Evolutionary conservation across 2,113 vertebrate genomes (phyloP), one percentile per base, ranked within the genome.

Genomic region (Cebidichthys violaceus): DNA sequence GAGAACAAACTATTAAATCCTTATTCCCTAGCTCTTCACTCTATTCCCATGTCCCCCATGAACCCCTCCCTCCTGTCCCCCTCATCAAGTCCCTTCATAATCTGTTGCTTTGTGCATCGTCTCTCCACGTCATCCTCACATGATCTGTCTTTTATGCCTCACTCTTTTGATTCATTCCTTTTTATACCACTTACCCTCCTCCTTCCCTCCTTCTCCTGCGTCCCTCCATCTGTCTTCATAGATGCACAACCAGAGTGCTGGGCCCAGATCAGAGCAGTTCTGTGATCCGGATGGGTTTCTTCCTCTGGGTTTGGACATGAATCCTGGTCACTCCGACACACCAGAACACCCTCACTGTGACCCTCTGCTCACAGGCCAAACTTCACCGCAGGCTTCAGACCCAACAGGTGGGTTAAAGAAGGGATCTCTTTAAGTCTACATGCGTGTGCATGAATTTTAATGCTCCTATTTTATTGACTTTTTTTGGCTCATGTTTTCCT

Each of bases 351-450:
- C 81, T 86, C 47, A 61, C 60, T 72, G 68, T 59, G 78, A 78
- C 54, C 57, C 81, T 15, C 24, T 72, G 77, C 41, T 37, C 68
- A 68, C 71, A 57, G 37, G 77, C 37, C 69, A 77, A 24, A 64
- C 74, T 43, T 62, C 41, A 13, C 39, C 22, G 13, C 22, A 29
- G 59, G 47, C 67, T 31, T 66, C 70, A 37, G 65, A 75, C 15
- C 50, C 65, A 72, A 87, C 79, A 92, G 93, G 93, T 94, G 86
- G 31, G 82, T 69, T 75, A n/a, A 31, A 69, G 18, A 73, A 47
- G 18, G 6, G 15, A 73, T 70, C 18, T 81, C 83, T 75, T 69
- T 39, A 66, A 13, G 1, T 24, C 39, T 69, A 1, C 55, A 11
- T 59, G 18, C 59, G 10, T 77, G 66, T 57, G 69, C 41, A 31